These are phyloP conservation scores for Dendrophyllia cribrosa DNA, from an alignment of 64 coral and sea anemone genomes.

Conservation along the genomic window DNA sequence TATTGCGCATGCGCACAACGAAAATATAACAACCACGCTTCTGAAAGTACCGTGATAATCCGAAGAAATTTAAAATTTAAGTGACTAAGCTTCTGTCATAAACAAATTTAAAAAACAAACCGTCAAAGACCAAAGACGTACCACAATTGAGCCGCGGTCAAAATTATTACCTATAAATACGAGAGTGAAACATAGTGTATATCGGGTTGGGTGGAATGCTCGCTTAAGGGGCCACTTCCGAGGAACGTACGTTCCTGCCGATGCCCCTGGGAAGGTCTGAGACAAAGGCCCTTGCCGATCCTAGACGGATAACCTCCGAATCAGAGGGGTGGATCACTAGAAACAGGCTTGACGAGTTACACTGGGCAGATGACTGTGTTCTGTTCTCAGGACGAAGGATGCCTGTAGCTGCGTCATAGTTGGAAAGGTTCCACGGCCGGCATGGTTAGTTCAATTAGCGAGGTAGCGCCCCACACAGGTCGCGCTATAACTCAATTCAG, in stretches of 20 bases:
- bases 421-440: slow-evolving; percentile 91
- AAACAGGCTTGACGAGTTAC: slow-evolving; percentile 90
- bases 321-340: slow-evolving; percentile 86
- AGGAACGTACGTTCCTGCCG: slow-evolving; percentile 65
- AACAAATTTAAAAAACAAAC: no score
- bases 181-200: neutral
- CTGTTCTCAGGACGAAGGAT: slow-evolving; percentile 43
- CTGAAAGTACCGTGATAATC: neutral
- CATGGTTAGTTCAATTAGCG: slow-evolving; percentile 88
- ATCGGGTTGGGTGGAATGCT: slow-evolving; percentile 88
- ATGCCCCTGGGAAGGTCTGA: slow-evolving; percentile 98
- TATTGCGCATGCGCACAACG: slow-evolving; percentile 15
- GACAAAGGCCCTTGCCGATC: slow-evolving; percentile 69
- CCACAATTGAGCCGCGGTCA: slow-evolving; percentile 19
- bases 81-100: no score
- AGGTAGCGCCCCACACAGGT: slow-evolving; percentile 58
- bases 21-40: no score
- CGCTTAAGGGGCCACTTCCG: slow-evolving; percentile 92
- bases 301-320: slow-evolving; percentile 85
- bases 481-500: slow-evolving; percentile 98
- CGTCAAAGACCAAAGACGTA: neutral
- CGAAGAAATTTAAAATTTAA: neutral
- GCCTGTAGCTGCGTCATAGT: slow-evolving; percentile 88
- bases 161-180: neutral
- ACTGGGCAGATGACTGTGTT: slow-evolving; percentile 68